Base-by-base conservation (phyloP, 2,113 vertebrate species). In the Machaerirhynchus nigripectus region DNA sequence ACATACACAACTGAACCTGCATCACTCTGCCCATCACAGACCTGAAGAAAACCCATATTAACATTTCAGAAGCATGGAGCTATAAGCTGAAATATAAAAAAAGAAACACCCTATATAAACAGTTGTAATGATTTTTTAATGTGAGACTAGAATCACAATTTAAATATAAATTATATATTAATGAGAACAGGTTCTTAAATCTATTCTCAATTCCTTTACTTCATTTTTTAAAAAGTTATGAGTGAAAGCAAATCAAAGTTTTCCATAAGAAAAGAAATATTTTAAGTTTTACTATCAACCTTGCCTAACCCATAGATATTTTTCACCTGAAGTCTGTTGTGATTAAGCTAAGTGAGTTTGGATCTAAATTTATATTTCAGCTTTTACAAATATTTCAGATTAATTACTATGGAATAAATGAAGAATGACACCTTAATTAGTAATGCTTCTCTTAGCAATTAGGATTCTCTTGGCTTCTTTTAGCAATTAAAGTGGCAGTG, bases 391-490 rank as follows among this genome's bases (percentile, higher is more conserved):
- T 95, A 98, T 91, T 94, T 97, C 97, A 96, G 96, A 97, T 95
- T 97, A 98, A 98, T 97, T 98, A 97, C 94, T 97, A 87, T 82
- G 93, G 92, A 96, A 97, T 97, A 96, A 97, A 98, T 95, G 92
- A 94, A 97, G 97, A 98, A 97, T 97, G 97, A 98, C 97, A 98
- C 82, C 90, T 97, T 97, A 98, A 98, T 98, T 98, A 98, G 95
- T 95, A 97, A 97, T 97, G 96, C 84, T 69, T 96, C 97, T 97
- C 92, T 88, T 91, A 85, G 97, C 97, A 98, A 98, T 98, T 98
- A 98, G 96, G 95, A 96, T 95, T 97, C 81, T 97, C 84, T 96
- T 97, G 88, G 96, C 84, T 97, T 97, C 96, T 96, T 95, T 93
- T 59, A 96, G 97, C 97, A 98, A 98, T 97, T 98, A 98, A 97